Conservation (phyloP, 2,888 invertebrate species). For the Cenopis cana region DNA sequence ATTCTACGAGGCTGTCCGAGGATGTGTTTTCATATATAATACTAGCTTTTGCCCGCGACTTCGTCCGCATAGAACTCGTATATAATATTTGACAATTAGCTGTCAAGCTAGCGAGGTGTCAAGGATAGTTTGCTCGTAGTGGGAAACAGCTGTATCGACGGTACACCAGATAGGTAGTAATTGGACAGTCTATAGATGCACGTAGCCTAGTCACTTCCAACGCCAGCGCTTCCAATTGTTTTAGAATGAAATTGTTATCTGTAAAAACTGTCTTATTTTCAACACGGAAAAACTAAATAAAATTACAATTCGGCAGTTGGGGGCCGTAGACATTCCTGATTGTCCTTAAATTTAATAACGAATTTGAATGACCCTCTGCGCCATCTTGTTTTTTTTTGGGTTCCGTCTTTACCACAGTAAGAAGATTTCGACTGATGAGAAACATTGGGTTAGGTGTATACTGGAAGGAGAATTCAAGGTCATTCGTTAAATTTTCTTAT, state of each 20-base stretch:
- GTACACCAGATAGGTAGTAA: too few relatives aligned
- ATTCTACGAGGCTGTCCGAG: too few relatives aligned
- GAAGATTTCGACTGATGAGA: slow-evolving; percentile 51
- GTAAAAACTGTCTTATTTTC: neutral
- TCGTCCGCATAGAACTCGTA: too few relatives aligned
- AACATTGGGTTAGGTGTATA: slow-evolving; percentile 36
- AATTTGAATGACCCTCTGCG: slow-evolving; percentile 68
- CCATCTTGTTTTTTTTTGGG: neutral
- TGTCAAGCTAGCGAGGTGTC: too few relatives aligned
- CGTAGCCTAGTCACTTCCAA: too few relatives aligned
- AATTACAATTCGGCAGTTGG: slow-evolving; percentile 17
- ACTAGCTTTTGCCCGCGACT: too few relatives aligned
- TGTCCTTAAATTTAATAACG: slow-evolving; percentile 78
- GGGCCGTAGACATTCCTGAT: slow-evolving; percentile 54
- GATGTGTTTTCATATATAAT: too few relatives aligned
- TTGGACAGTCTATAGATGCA: too few relatives aligned
- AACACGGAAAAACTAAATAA: slow-evolving; percentile 19
- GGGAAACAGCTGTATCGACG: too few relatives aligned
- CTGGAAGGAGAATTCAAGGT: slow-evolving; percentile 17
- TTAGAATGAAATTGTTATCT: neutral
- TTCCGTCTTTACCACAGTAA: slow-evolving; percentile 44
- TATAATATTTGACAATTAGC: too few relatives aligned
- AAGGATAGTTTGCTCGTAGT: too few relatives aligned
- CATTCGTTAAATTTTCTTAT: neutral
- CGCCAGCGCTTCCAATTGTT: too few relatives aligned